Evolutionary conservation across 2,888 invertebrate genomes (phyloP).

Genomic region (Carcina quercana): DNA sequence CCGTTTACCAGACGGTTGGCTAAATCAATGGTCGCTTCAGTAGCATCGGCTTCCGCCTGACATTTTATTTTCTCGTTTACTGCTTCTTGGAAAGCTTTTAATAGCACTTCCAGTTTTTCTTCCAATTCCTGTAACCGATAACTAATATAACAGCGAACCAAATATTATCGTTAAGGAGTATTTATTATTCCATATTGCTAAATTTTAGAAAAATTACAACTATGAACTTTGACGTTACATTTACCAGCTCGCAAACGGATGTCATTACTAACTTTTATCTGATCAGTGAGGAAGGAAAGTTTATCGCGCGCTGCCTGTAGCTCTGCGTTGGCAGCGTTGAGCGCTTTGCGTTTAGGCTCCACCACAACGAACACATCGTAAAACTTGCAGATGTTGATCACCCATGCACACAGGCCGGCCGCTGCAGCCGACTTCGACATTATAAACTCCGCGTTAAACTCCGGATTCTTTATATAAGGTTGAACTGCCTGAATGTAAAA

Average conservation of each 20-base stretch:
- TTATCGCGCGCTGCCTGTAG: conserved; percentile 87
- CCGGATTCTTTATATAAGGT: conserved; percentile 79
- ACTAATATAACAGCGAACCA: too few species aligned
- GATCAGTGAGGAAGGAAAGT: conserved; percentile 82
- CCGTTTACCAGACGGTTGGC: conserved; percentile 95
- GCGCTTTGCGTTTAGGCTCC: conserved; percentile 91
- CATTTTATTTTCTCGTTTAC: conserved; percentile 91
- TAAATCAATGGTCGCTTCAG: conserved; percentile 90
- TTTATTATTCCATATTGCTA: too few species aligned
- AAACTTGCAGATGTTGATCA: conserved; percentile 92
- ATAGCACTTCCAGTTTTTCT: conserved; percentile 82
- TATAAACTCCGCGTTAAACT: conserved; percentile 90
- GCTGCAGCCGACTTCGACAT: conserved; percentile 91
- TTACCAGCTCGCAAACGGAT: not conserved
- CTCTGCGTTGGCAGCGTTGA: conserved; percentile 89
- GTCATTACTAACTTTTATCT: conserved; percentile 67
- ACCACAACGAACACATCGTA: conserved; percentile 93
- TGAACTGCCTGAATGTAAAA: conserved; percentile 69
- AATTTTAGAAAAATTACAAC: too few species aligned
- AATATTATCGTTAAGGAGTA: too few species aligned
- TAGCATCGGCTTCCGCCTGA: conserved; percentile 94
- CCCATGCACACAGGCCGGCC: conserved; percentile 95
- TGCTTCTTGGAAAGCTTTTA: conserved; percentile 90
- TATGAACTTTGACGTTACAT: too few species aligned
- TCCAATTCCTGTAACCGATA: conserved; percentile 85